Evolutionary conservation across 2,888 invertebrate species (phyloP).

Genomic region (Mystacides longicornis): DNA sequence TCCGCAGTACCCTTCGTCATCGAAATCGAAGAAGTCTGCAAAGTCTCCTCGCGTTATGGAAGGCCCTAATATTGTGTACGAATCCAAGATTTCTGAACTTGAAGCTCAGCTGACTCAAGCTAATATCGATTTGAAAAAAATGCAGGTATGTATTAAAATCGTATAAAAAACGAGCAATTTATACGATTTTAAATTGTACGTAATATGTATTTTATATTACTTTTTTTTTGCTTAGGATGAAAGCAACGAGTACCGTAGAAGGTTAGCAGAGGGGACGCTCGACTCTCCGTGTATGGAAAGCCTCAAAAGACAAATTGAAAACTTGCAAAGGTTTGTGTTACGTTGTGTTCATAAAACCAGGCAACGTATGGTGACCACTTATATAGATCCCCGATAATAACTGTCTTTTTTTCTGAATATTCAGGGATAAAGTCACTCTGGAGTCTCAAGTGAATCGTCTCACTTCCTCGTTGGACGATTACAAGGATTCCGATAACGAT

Average conservation of each 20-base stretch:
- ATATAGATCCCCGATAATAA: no score
- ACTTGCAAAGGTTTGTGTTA: conserved; percentile 64
- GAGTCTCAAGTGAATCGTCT: conserved; percentile 64
- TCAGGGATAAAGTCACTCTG: conserved; percentile 58
- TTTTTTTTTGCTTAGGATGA: conserved; percentile 36
- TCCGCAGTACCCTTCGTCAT: conserved; percentile 36
- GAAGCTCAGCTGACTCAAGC: conserved; percentile 77
- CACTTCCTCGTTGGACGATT: conserved; percentile 55
- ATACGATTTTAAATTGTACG: no score
- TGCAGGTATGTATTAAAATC: no score
- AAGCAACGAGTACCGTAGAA: conserved; percentile 45
- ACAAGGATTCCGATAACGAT: conserved; percentile 56
- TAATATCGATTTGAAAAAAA: conserved; percentile 66
- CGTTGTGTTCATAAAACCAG: no score
- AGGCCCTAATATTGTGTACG: conserved; percentile 75
- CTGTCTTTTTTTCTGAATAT: neutral
- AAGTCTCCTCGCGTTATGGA: conserved; percentile 46
- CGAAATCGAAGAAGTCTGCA: conserved; percentile 34
- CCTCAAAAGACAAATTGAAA: conserved; percentile 63
- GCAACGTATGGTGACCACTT: no score
- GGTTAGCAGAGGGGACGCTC: conserved; percentile 44
- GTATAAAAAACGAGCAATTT: no score
- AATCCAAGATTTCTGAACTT: conserved; percentile 75
- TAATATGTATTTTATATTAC: no score
- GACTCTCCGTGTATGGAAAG: conserved; percentile 53